These are phyloP conservation scores for Merodon equestris DNA, from an alignment of 2,888 invertebrate species.

Conservation along the genomic window DNA sequence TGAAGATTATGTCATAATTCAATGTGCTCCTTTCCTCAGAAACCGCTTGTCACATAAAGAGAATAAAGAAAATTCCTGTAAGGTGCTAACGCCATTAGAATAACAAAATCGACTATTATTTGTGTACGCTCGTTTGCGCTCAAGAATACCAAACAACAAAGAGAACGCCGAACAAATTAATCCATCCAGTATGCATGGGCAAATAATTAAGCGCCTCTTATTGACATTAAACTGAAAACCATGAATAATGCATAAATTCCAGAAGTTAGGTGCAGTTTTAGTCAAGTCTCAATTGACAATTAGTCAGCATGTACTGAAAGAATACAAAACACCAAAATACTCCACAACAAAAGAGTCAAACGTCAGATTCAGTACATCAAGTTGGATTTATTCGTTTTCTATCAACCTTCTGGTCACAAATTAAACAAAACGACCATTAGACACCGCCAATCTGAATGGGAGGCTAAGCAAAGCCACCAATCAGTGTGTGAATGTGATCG, in stretches of 20 bases:
- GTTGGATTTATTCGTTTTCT: conserved; percentile 25
- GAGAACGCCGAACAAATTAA: conserved; percentile 12
- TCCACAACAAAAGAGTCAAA: conserved; percentile 39
- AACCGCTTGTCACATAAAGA: too few species aligned
- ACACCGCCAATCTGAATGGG: not conserved
- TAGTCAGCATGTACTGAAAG: conserved; percentile 36
- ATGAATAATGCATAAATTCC: conserved; percentile 61
- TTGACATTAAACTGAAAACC: conserved; percentile 40
- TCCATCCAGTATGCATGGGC: conserved; percentile 24
- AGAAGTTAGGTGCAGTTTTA: conserved; percentile 52
- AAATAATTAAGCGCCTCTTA: conserved; percentile 49
- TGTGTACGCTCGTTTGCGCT: not conserved
- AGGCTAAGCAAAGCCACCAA: conserved; percentile 17
- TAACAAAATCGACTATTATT: conserved; percentile 10
- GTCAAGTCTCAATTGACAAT: conserved; percentile 31
- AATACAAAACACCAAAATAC: conserved; percentile 11
- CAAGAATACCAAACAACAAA: conserved; percentile 11
- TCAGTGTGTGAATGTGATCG: conserved; percentile 3
- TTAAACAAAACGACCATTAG: conserved; percentile 11
- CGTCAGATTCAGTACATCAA: conserved; percentile 34
- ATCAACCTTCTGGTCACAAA: conserved; percentile 13
- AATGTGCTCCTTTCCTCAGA: too few species aligned
- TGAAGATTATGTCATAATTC: too few species aligned
- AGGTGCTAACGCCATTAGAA: conserved; percentile 8
- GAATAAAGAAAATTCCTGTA: too few species aligned